Base-by-base conservation (phyloP, 2,888 invertebrate species). In the Napeogenes inachia region DNA sequence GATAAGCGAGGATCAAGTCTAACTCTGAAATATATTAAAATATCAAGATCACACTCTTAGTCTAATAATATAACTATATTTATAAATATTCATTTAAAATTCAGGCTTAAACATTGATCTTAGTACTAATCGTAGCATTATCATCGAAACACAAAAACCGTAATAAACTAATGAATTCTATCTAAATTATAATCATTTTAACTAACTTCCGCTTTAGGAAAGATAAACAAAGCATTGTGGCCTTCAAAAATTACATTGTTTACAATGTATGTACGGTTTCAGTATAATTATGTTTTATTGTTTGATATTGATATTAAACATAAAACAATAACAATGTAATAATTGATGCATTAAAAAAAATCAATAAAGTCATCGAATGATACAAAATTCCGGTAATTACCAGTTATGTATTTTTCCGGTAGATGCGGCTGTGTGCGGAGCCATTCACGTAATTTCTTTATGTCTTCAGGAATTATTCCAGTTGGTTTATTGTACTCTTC, bases 401-500 rank as follows among this genome's bases (percentile, higher is more conserved):
- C 92, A 68, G 87, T 87, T 2, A 93, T 84, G 68, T 91, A 78
- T 13, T 92, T 80, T 61, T 87, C 74, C 0, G 94, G 92, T 62
- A 95, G 79, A 77, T 95, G 94, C 0, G 94, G 93, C 75, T 95
- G 95, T 13, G 92, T 92, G 12, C 89, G 76, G 38, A 92, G 81
- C 95, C 95, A 95, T 38, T 92, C 89, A 50, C 91, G 73, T 13
- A 95, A 78, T 68, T 91, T 91, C 56, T 82, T 77, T 45, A 95
- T 89, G 74, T 95, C 95, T 38, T 91, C 83, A 0, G 91, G 88
- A n/a, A 91, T 92, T 57, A 95, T 85, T 46, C 91, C 87, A 0
- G 92, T 89, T 75, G 93, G 92, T 73, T 92, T 93, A 60, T 91
- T 88, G 74, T 94, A 92, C 71, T 94, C 93, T 46, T 92, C 90